These are phyloP conservation scores for Brachyrhaphis roseni DNA, from an alignment of 2,797 vertebrate genomes.

Conservation along the genomic window DNA sequence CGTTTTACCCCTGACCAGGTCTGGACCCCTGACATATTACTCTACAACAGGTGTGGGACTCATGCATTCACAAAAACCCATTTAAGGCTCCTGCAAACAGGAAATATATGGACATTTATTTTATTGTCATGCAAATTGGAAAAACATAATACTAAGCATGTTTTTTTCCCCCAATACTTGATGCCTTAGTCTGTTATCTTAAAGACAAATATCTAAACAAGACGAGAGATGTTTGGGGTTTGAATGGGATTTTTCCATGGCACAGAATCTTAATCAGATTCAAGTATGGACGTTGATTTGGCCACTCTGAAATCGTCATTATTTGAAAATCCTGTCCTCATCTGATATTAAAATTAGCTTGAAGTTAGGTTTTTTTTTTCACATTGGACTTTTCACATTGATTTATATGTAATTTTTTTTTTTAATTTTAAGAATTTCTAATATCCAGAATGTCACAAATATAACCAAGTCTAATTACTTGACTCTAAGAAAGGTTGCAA, in stretches of 20 bases:
- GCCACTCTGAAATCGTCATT: neutral
- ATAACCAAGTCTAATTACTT: neutral
- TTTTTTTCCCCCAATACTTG: neutral
- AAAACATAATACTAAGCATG: neutral
- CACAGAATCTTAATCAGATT: neutral
- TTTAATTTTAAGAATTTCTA: neutral
- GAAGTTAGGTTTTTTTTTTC: neutral
- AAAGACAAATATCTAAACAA: neutral
- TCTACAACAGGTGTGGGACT: slow-evolving; percentile 83
- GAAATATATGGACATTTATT: neutral
- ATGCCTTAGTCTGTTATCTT: neutral
- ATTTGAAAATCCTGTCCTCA: neutral
- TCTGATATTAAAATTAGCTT: neutral
- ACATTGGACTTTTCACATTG: neutral
- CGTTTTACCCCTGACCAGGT: slow-evolving; percentile 84
- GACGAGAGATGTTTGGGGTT: neutral
- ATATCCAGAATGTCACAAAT: neutral
- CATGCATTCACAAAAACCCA: neutral
- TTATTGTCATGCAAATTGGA: neutral
- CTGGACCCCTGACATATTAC: slow-evolving; percentile 86
- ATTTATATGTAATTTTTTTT: neutral
- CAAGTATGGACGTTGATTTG: neutral
- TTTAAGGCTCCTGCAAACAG: neutral
- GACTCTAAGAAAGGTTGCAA: neutral
- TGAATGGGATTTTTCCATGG: neutral